Percentiles rank a stretch among this genome's conserved stretches.
These are phyloP conservation scores for Saturnia japonica DNA, from an alignment of 2,888 invertebrate species.

Conservation along the genomic window DNA sequence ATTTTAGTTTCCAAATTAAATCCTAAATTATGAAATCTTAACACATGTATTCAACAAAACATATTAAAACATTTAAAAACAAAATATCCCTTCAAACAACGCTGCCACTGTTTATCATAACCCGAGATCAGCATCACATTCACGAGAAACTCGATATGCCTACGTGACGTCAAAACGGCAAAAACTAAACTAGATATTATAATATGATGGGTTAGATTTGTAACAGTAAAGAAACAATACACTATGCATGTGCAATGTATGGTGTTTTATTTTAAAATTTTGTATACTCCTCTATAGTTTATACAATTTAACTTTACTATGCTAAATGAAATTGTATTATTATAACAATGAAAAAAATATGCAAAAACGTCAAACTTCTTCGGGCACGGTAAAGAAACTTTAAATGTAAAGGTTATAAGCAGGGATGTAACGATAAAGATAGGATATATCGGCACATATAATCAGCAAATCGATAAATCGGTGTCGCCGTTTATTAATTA, in stretches of 20 bases:
- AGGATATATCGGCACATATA: too few species aligned
- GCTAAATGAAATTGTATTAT: too few species aligned
- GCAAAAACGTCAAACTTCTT: too few species aligned
- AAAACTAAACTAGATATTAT: conserved; percentile 8
- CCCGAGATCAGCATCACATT: conserved; percentile 1
- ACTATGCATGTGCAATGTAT: neutral
- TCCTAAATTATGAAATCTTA: too few species aligned
- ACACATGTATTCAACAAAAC: too few species aligned
- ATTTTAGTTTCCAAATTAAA: too few species aligned
- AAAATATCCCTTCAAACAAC: neutral
- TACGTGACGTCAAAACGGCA: conserved; percentile 8
- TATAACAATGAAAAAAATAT: too few species aligned
- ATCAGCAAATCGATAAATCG: too few species aligned
- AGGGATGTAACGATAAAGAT: too few species aligned
- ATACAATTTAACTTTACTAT: neutral
- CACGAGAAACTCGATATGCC: neutral
- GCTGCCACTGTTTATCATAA: neutral
- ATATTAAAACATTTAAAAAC: neutral
- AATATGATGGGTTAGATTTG: neutral
- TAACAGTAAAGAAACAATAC: conserved; percentile 13
- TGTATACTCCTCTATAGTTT: neutral
- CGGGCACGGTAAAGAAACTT: too few species aligned
- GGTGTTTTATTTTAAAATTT: neutral
- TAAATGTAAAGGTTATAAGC: too few species aligned
- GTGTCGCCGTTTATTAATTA: too few species aligned